A percentile compares a stretch with the other conserved stretches of the same genome.
Evolutionary conservation across 2,888 invertebrate genomes (phyloP).

Genomic region (Andrena hattorfiana): DNA sequence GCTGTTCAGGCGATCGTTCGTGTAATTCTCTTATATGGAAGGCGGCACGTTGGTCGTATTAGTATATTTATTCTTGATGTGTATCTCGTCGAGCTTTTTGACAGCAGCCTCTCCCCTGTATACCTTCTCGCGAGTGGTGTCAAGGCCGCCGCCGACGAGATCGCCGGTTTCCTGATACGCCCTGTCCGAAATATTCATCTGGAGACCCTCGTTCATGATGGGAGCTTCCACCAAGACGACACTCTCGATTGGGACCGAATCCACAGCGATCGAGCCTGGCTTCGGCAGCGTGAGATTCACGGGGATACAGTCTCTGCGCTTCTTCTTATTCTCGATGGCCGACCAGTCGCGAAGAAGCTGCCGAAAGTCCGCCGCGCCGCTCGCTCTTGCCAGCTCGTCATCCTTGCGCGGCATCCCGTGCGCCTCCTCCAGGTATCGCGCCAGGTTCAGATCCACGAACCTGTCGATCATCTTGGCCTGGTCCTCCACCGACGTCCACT

Average conservation of each 20-base stretch:
- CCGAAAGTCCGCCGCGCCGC: constrained; percentile 63
- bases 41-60: background rate
- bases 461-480: constrained; percentile 68
- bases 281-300: constrained; percentile 68
- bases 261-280: constrained; percentile 76
- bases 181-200: constrained; percentile 76
- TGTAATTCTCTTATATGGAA: background rate
- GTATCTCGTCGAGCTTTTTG: constrained; percentile 49
- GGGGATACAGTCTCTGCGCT: constrained; percentile 32
- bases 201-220: constrained; percentile 61
- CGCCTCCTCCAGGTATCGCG: constrained; percentile 65
- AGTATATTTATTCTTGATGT: background rate
- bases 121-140: constrained; percentile 70
- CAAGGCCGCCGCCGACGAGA: constrained; percentile 68
- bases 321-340: constrained; percentile 47
- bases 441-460: constrained; percentile 71
- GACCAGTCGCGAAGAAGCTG: constrained; percentile 73
- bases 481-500: constrained; percentile 28
- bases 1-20: background rate
- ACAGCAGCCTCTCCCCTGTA: constrained; percentile 73
- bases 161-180: constrained; percentile 77
- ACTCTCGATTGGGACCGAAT: constrained; percentile 63
- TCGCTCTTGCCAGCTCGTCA: constrained; percentile 20
- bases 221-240: constrained; percentile 74
- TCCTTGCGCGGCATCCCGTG: constrained; percentile 39